A percentile compares a stretch with the other conserved stretches of the same genome.
Conservation (phyloP, 2,113 vertebrate species). For the Nerophis lumbriciformis region DNA sequence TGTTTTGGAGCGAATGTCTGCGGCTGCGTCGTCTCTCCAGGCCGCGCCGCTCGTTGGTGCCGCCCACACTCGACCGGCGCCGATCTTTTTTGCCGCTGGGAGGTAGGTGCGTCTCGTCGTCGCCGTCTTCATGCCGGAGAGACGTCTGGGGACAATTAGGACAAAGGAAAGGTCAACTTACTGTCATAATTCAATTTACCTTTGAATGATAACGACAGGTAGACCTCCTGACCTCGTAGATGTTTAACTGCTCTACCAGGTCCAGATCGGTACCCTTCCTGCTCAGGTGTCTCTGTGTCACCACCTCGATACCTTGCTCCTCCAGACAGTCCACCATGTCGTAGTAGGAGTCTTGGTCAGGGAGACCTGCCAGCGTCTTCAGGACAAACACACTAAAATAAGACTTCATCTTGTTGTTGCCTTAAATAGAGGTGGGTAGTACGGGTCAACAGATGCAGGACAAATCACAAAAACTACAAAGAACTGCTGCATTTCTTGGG, state of each 20-base stretch:
- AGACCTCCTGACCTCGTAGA: slow-evolving; percentile 83
- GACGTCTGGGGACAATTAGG: slow-evolving; percentile 67
- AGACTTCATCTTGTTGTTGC: not conserved
- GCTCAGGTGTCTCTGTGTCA: slow-evolving; percentile 85
- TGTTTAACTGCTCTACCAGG: slow-evolving; percentile 92
- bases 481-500: too few relatives aligned
- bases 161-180: not conserved
- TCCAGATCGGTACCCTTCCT: slow-evolving; percentile 93
- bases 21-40: slow-evolving; percentile 88
- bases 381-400: slow-evolving; percentile 3
- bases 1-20: slow-evolving; percentile 84
- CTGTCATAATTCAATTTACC: not conserved
- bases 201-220: not conserved
- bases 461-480: too few relatives aligned
- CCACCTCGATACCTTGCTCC: slow-evolving; percentile 85
- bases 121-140: slow-evolving; percentile 85
- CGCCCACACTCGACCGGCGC: slow-evolving; percentile 81
- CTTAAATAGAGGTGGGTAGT: too few relatives aligned
- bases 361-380: slow-evolving; percentile 85
- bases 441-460: too few relatives aligned
- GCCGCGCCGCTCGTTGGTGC: slow-evolving; percentile 67
- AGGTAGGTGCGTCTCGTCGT: slow-evolving; percentile 75
- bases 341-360: slow-evolving; percentile 95
- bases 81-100: slow-evolving; percentile 78
- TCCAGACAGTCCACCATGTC: slow-evolving; percentile 95